These are phyloP conservation scores for Drosophila ohnishii DNA, from an alignment of 1,140 invertebrate genomes.

Conservation along the genomic window DNA sequence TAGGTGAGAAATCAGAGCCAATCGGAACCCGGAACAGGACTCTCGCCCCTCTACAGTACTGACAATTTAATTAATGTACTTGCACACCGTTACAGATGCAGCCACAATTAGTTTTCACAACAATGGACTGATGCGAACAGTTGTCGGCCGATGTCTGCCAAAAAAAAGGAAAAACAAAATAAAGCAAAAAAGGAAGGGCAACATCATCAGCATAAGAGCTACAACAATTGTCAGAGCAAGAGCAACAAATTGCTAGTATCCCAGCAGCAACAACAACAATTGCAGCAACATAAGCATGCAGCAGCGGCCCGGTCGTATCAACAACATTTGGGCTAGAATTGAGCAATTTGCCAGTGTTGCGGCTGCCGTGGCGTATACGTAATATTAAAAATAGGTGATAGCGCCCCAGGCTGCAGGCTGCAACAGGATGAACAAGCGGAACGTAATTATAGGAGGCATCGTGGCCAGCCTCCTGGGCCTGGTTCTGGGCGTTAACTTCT, in stretches of 20 bases:
- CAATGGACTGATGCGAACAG: constrained; percentile 81
- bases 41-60: not conserved
- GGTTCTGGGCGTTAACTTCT: constrained; percentile 79
- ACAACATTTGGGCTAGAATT: constrained; percentile 64
- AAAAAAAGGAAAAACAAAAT: constrained; percentile 46
- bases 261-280: constrained; percentile 14
- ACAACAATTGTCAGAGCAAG: constrained; percentile 36
- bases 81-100: constrained; percentile 10
- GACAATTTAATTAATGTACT: constrained; percentile 52
- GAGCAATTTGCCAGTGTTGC: constrained; percentile 68
- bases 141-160: constrained; percentile 76
- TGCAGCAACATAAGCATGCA: constrained; percentile 46
- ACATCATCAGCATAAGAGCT: constrained; percentile 22
- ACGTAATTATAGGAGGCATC: constrained; percentile 68
- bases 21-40: constrained; percentile 35
- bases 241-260: constrained; percentile 36
- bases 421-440: constrained; percentile 75
- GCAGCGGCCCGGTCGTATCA: constrained; percentile 47
- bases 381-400: constrained; percentile 76
- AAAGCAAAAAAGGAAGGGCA: constrained; percentile 35
- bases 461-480: constrained; percentile 70
- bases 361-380: constrained; percentile 54
- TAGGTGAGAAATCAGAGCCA: constrained; percentile 9
- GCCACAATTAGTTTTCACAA: constrained; percentile 63
- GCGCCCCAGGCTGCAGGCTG: constrained; percentile 50